phyloP scores from a whole-genome alignment of 2,113 vertebrate species.

The Chionodraco myersi region DNA sequence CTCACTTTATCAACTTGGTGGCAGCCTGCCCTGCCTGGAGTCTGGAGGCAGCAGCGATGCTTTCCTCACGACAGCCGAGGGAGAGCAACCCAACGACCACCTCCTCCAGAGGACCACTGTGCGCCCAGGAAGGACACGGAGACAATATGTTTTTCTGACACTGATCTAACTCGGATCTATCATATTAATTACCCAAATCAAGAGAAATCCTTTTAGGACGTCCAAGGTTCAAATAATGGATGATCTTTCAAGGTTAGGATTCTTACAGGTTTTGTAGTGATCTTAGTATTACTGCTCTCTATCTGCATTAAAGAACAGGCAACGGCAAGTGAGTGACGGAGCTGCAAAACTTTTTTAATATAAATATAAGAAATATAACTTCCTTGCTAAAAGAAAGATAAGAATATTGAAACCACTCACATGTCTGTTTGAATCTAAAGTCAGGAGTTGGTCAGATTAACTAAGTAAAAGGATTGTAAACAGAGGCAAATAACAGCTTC shows the following conservation, averaged over 20 bases:
- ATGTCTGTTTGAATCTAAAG: background rate
- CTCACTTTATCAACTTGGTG: conserved; percentile 82
- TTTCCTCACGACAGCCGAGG: conserved; percentile 72
- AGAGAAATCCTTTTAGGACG: conserved; percentile 21
- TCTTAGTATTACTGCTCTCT: conserved; percentile 7
- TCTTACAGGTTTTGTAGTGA: conserved; percentile 16
- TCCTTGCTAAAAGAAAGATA: background rate
- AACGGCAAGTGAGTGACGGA: background rate
- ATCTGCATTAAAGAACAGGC: conserved; percentile 10
- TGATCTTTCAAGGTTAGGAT: conserved; percentile 18
- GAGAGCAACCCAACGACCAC: conserved; percentile 63
- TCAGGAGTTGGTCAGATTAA: background rate
- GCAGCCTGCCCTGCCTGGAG: conserved; percentile 77
- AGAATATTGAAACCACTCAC: background rate
- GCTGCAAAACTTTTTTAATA: background rate
- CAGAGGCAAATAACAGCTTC: background rate
- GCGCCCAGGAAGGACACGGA: conserved; percentile 47
- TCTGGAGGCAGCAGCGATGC: conserved; percentile 69
- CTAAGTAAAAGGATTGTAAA: background rate
- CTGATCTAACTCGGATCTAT: conserved; percentile 39
- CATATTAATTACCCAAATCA: conserved; percentile 24
- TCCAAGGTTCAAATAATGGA: conserved; percentile 13
- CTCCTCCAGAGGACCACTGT: conserved; percentile 60
- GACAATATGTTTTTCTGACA: conserved; percentile 35
- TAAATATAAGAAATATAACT: background rate